Base-by-base conservation (phyloP, 2,113 vertebrate species). In the Litocranius walleri region DNA sequence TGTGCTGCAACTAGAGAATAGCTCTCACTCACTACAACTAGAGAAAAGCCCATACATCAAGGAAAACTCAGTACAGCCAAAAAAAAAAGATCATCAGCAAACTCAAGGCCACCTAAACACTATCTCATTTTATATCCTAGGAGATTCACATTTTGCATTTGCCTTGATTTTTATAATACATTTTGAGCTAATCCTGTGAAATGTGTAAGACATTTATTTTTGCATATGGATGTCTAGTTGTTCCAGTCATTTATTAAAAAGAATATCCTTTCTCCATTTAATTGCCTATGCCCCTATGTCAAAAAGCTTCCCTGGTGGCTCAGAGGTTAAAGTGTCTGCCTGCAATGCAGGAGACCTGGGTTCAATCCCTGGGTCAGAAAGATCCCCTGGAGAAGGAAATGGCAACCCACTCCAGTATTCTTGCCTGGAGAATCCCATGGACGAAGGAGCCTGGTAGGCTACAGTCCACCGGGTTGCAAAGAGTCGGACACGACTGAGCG, bases 381-480 rank as follows among this genome's bases (percentile, higher is more conserved):
- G 6, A 62, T 62, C 61, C 29, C 61, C 6, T 4, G 6, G 29
- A 33, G 61, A 62, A 62, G 14, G 29, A 33, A 16, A 62, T 7
- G 14, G 14, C 14, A 33, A 33, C 29, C 29, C 14, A 16, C 61
- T 62, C 61, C 29, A 62, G 61, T 62, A 62, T 62, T 62, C 29
- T 62, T 33, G 29, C 61, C 61, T 30, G 29, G 29, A 33, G 14
- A 62, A 33, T 15, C 29, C 29, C 61, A 62, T 62, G 29, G 29
- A 33, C 15, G 14, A 14, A 30, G 29, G 6, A 62, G 3, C 29
- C 61, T 62, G 13, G 29, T 33, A 6, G 61, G 61, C 13, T 62
- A 62, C 14, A 62, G 61, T 62, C 61, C 13, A 33, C 0, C 0
- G 29, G 29, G 29, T 62, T 0, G 0, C 14, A 62, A 30, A 15